phyloP scores from a whole-genome alignment of 2,797 vertebrate species.

The Podarcis lilfordi region DNA sequence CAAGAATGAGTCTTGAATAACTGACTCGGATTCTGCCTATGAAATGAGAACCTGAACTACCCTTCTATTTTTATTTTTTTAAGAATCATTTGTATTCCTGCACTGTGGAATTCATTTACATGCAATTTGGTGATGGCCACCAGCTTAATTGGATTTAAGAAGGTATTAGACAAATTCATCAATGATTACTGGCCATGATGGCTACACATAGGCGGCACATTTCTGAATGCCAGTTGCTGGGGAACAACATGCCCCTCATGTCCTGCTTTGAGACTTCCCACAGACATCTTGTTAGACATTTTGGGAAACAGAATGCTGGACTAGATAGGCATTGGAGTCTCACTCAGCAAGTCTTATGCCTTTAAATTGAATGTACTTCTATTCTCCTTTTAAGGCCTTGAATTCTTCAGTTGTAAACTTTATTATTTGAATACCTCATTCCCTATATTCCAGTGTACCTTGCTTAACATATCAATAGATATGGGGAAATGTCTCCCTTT shows the following conservation, averaged over 20 bases:
- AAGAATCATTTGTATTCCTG: background rate
- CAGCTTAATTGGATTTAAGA: background rate
- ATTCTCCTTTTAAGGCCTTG: background rate
- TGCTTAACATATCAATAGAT: background rate
- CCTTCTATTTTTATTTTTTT: background rate
- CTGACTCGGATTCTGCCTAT: background rate
- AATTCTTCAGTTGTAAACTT: background rate
- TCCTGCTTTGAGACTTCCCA: background rate
- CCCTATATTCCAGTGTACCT: background rate
- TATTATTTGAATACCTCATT: background rate
- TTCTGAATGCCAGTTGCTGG: background rate
- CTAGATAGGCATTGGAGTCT: background rate
- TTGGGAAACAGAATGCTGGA: background rate
- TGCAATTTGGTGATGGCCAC: background rate
- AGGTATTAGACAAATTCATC: background rate
- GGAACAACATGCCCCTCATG: background rate
- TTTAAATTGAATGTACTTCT: background rate
- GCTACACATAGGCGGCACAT: background rate
- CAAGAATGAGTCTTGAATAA: background rate
- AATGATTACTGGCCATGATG: background rate
- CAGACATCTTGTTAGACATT: background rate
- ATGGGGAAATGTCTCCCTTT: background rate
- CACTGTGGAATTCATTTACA: background rate
- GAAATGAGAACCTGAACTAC: background rate
- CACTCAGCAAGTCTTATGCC: background rate